Evolutionary conservation across 2,888 invertebrate genomes (phyloP).

Genomic region (Gymnoscelis rufifasciata): DNA sequence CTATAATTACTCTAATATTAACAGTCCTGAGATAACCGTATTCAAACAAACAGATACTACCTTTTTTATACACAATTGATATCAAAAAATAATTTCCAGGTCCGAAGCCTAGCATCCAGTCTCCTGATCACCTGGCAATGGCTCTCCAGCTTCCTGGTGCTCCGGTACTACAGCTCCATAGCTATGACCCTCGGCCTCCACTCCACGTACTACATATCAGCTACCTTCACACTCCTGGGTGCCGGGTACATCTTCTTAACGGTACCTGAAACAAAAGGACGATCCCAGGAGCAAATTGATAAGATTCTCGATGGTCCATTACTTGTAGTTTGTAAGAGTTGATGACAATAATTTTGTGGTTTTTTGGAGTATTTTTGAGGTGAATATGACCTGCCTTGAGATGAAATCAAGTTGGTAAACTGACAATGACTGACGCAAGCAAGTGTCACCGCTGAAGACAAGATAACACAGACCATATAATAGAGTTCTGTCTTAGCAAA

Average conservation of each 20-base stretch:
- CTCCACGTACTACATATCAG: constrained; percentile 64
- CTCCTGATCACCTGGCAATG: constrained; percentile 71
- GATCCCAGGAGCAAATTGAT: constrained; percentile 57
- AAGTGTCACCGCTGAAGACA: too few species aligned
- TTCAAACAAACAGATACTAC: too few species aligned
- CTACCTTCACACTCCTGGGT: constrained; percentile 57
- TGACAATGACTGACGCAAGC: too few species aligned
- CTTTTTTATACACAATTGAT: too few species aligned
- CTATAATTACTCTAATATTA: too few species aligned
- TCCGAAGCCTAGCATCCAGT: constrained; percentile 66
- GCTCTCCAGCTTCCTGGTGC: constrained; percentile 64
- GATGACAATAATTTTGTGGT: constrained; percentile 36
- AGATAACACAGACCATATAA: too few species aligned
- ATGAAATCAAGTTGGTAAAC: too few species aligned
- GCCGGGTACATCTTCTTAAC: constrained; percentile 53
- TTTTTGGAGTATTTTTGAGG: constrained; percentile 14
- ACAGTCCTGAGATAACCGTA: too few species aligned
- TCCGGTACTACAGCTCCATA: constrained; percentile 64
- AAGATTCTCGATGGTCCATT: constrained; percentile 56
- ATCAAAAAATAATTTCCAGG: constrained; percentile 37
- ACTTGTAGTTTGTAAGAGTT: constrained; percentile 39
- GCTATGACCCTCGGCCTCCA: constrained; percentile 61
- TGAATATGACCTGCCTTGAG: not conserved
- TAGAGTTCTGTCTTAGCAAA: too few species aligned
- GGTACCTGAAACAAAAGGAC: constrained; percentile 64